Evolutionary conservation across 2,797 vertebrate species (phyloP), one percentile per base, ranked within the genome.

Genomic region (Danio choprae): DNA sequence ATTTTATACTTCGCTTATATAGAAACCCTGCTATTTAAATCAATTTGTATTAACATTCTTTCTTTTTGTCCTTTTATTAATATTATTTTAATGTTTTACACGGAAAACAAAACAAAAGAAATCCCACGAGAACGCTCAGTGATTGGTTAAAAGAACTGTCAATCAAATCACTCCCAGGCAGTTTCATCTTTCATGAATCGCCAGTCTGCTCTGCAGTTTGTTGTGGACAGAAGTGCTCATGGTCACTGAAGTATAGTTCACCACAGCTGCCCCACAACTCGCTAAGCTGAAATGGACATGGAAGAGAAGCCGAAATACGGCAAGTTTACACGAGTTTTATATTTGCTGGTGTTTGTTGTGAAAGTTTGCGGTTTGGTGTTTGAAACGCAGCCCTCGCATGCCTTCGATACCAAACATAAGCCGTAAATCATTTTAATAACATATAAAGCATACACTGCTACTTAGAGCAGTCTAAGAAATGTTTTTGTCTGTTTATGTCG

Each of bases 251-350:
- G 10, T 18, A 0, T 40, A 51, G 4, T 22, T 4, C 73, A 5
- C n/a, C 59, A 9, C n/a, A 12, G 6, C 36, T 22, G 0, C 5
- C 16, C 10, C 4, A 16, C 2, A 13, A 29, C 36, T 12, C 8
- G 1, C 9, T 65, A 5, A 16, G 5, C 53, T 2, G 0, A 3
- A 77, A 94, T 94, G 93, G 91, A 92, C 43, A 89, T 92, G 74
- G 92, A 93, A 10, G 83, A 84, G 83, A 91, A 88, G 77, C 71
- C 82, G 12, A 92, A 91, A 91, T 93, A 89, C 86, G 92, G 93
- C 91, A 90, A 88, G 81, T 62, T 82, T 48, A 29, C 46, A 38
- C 16, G 6, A 1, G 36, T 9, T 63, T 41, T 44, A 12, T 6
- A 15, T 29, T 29, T 29, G 7, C n/a, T 22, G 36, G 1, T 20